Evolutionary conservation across 2,888 invertebrate genomes (phyloP), one percentile per base, ranked within the genome.

Genomic region (Drosophila emarginata): DNA sequence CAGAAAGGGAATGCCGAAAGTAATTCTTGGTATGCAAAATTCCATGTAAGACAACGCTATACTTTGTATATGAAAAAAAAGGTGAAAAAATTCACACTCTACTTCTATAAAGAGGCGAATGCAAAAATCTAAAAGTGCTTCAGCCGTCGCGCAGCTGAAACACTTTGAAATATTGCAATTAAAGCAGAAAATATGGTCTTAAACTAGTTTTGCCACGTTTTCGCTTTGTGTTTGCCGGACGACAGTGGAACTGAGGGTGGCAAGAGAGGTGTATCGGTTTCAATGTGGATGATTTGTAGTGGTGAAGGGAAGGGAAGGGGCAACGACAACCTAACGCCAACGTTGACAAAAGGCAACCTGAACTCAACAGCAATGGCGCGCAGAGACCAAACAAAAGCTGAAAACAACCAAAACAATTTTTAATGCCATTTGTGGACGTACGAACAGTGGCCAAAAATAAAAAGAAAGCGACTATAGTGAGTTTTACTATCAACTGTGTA

Each of bases 151-250:
- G 70, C 77, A 87, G 68, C 78, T 64, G 77, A 82, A 85, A 80
- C 85, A 71, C 77, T 86, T 74, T 86, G 80, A 80, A 80, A 86
- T 79, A 77, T 69, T 83, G 85, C 88, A 80, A 79, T 77, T 77
- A 78, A 69, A 79, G 85, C 88, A 76, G 80, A 85, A 85, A 85
- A 85, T 85, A 85, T 88, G 86, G 88, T 79, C 80, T 85, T 82
- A 87, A 86, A 85, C 84, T 87, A 84, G 83, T 87, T 84, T 87
- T 78, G 74, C 72, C 68, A 64, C 68, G 68, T 71, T 80, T 80
- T 71, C 63, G 63, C 67, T 74, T 64, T 67, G 36, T 54, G 15
- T 21, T 53, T 32, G 32, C 18, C 5, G 32, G 53, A 3, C 32
- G 32, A 14, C 26, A 21, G 9, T 14, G 14, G 14, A 40, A 52